These are phyloP conservation scores for Suncus etruscus DNA, from an alignment of 2,113 vertebrate species.

Conservation along the genomic window DNA sequence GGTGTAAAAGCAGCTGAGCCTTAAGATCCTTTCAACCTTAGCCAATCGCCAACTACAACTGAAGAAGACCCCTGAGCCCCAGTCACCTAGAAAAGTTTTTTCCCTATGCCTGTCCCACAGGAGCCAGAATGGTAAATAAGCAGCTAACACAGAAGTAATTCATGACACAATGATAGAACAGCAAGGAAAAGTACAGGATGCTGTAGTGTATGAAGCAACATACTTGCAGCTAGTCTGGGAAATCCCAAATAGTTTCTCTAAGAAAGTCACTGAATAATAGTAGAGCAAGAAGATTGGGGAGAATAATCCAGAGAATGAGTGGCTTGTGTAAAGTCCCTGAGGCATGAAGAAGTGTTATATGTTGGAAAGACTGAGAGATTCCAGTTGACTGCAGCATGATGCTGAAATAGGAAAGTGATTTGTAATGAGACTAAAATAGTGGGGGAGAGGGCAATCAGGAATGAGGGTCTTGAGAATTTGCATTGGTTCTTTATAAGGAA, in stretches of 20 bases:
- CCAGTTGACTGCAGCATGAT: background rate
- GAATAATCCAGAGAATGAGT: background rate
- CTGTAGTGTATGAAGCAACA: background rate
- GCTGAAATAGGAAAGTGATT: conserved; percentile 4
- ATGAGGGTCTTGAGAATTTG: background rate
- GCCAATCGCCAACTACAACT: background rate
- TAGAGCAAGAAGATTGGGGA: background rate
- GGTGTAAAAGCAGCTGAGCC: background rate
- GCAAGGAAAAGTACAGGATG: background rate
- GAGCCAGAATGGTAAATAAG: background rate
- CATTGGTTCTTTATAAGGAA: conserved; percentile 39
- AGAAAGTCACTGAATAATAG: background rate
- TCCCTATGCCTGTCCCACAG: background rate
- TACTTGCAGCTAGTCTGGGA: background rate
- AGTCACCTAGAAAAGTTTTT: background rate
- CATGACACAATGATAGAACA: background rate
- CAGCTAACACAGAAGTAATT: background rate
- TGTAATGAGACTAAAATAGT: background rate
- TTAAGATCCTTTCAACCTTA: background rate
- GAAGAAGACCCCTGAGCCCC: background rate
- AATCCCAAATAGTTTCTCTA: background rate
- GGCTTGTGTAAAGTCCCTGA: conserved; percentile 18
- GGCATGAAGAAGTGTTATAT: background rate
- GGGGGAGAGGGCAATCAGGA: background rate
- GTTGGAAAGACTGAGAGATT: background rate